Conservation (phyloP, 2,113 vertebrate genomes). For the Corydoras sp. region DNA sequence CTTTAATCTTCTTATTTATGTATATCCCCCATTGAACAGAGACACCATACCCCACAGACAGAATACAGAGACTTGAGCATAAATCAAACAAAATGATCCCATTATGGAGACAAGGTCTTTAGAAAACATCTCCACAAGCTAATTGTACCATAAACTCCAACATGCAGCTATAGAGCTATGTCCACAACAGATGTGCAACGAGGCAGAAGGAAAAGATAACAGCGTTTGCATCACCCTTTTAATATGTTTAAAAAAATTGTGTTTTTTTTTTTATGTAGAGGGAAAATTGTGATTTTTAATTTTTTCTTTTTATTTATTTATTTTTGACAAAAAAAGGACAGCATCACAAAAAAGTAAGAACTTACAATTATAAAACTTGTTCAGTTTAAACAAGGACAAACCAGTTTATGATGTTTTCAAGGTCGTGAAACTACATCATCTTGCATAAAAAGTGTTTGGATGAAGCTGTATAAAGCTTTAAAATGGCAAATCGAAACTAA, state of each 20-base stretch:
- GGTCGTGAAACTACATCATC: too few species aligned
- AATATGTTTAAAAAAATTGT: not conserved
- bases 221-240: too few species aligned
- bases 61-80: constrained; percentile 47
- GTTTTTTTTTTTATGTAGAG: not conserved
- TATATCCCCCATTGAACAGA: constrained; percentile 41
- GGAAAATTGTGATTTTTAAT: not conserved
- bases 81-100: constrained; percentile 57
- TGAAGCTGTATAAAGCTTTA: not conserved
- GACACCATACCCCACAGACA: constrained; percentile 37
- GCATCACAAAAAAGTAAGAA: too few species aligned
- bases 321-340: too few species aligned
- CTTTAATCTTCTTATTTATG: constrained; percentile 43
- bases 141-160: too few species aligned
- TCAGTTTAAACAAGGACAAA: too few species aligned
- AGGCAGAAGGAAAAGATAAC: too few species aligned
- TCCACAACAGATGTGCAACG: too few species aligned
- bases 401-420: too few species aligned
- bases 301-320: not conserved
- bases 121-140: constrained; percentile 31
- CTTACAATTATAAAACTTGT: too few species aligned
- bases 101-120: constrained; percentile 53
- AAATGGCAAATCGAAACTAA: not conserved
- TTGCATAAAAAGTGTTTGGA: too few species aligned
- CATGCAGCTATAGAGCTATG: too few species aligned